phyloP scores from a whole-genome alignment of 1,140 invertebrate genomes.

The Drosophila guanche region DNA sequence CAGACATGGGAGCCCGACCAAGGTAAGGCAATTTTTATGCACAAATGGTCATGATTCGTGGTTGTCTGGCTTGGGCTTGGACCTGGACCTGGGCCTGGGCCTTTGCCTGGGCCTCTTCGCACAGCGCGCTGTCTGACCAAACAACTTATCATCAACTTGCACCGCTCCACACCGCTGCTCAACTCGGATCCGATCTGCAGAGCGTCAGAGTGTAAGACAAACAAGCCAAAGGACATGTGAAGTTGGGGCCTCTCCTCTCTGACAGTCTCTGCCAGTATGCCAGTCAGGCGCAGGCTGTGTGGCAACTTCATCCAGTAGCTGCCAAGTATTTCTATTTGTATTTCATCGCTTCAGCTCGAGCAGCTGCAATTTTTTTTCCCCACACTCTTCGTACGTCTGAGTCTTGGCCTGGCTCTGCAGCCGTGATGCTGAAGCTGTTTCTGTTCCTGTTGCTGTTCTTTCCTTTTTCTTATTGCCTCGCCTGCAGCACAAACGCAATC shows the following conservation, averaged over 20 bases:
- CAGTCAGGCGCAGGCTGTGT: slow-evolving; percentile 13
- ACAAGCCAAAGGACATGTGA: slow-evolving; percentile 53
- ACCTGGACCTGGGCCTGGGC: background rate
- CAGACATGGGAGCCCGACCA: slow-evolving; percentile 7
- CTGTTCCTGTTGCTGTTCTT: slow-evolving; percentile 15
- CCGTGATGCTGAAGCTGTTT: background rate
- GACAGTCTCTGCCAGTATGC: slow-evolving; percentile 21
- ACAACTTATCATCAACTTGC: slow-evolving; percentile 59
- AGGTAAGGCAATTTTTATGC: slow-evolving; percentile 75
- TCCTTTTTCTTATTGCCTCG: slow-evolving; percentile 37
- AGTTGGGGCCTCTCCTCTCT: slow-evolving; percentile 12
- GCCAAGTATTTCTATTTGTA: slow-evolving; percentile 82
- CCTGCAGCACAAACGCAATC: slow-evolving; percentile 70
- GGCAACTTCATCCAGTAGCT: slow-evolving; percentile 73
- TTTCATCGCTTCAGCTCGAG: slow-evolving; percentile 69
- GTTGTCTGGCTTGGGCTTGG: slow-evolving; percentile 35
- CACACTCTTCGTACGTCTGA: no score
- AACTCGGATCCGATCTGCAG: slow-evolving; percentile 21
- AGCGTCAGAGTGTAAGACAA: slow-evolving; percentile 53
- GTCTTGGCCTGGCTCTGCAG: slow-evolving; percentile 10
- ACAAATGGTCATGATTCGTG: slow-evolving; percentile 77
- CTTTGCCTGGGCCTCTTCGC: slow-evolving; percentile 18
- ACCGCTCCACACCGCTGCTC: slow-evolving; percentile 13
- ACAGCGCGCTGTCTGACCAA: slow-evolving; percentile 67
- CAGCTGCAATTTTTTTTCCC: slow-evolving; percentile 77